A percentile compares a stretch with the other conserved stretches of the same genome.
phyloP scores from a whole-genome alignment of 2,113 vertebrate species.

The Erinaceus europaeus region DNA sequence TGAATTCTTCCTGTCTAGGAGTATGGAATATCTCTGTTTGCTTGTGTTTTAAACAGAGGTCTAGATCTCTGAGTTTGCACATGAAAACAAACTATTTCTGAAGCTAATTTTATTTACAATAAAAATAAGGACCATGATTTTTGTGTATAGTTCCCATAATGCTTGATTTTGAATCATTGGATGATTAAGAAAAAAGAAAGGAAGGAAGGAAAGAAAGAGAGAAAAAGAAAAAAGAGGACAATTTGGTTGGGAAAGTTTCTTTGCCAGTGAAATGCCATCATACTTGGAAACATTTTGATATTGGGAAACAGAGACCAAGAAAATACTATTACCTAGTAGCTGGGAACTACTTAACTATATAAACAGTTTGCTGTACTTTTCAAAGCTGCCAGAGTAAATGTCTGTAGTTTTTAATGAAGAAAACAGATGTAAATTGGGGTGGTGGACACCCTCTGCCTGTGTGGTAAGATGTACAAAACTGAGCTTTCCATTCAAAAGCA shows the following conservation, averaged over 20 bases:
- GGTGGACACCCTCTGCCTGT: not conserved
- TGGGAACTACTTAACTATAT: not conserved
- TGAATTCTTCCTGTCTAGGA: too few species aligned
- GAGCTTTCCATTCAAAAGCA: not conserved
- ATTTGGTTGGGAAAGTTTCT: slow-evolving; percentile 4
- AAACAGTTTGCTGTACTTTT: slow-evolving; percentile 2
- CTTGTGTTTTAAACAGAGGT: not conserved
- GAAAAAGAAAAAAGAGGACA: not conserved
- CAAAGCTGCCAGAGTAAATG: slow-evolving; percentile 30
- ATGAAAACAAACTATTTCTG: slow-evolving; percentile 4
- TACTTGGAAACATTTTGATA: slow-evolving; percentile 40
- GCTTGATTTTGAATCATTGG: slow-evolving; percentile 5
- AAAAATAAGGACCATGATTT: not conserved
- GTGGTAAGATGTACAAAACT: not conserved
- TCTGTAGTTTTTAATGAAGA: slow-evolving; percentile 9
- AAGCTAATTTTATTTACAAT: not conserved
- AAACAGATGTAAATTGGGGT: slow-evolving; percentile 22
- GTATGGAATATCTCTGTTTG: too few species aligned
- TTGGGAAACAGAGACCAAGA: slow-evolving; percentile 29
- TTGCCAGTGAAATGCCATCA: slow-evolving; percentile 35
- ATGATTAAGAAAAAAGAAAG: not conserved
- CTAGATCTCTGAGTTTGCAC: not conserved
- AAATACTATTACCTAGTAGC: slow-evolving; percentile 24
- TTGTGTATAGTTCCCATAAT: not conserved
- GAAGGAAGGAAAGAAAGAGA: not conserved